Evolutionary conservation across 1,140 invertebrate species (phyloP).

Genomic region (Orchesella cincta): DNA sequence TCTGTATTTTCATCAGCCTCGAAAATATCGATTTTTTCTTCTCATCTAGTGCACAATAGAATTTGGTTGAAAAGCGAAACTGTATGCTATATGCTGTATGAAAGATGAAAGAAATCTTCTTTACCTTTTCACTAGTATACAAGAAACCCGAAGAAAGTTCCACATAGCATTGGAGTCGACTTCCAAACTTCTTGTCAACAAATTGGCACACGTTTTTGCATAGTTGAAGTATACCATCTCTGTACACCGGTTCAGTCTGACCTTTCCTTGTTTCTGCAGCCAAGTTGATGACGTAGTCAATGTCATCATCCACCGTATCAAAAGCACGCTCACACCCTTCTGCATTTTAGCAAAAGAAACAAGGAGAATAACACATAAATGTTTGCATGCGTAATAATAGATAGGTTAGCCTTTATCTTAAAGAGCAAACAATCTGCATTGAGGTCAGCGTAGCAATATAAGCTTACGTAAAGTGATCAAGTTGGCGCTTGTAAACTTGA

Average conservation of each 20-base stretch:
- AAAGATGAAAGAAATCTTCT: not conserved
- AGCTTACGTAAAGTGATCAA: slow-evolving; percentile 81
- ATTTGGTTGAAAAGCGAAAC: not conserved
- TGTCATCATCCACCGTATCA: slow-evolving; percentile 62
- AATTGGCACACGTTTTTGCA: slow-evolving; percentile 72
- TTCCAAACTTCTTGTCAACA: slow-evolving; percentile 56
- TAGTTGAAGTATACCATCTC: slow-evolving; percentile 82
- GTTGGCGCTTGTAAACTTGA: slow-evolving; percentile 89
- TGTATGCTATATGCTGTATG: not conserved
- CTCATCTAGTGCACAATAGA: not conserved
- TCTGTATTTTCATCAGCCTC: no score
- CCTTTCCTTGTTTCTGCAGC: slow-evolving; percentile 85
- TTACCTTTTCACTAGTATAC: slow-evolving; percentile 76
- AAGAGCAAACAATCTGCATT: not conserved
- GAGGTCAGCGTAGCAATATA: not conserved
- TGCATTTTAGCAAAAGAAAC: no score
- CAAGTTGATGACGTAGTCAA: slow-evolving; percentile 83
- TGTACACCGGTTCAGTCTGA: slow-evolving; percentile 83
- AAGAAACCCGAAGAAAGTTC: slow-evolving; percentile 84
- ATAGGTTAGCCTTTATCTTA: no score
- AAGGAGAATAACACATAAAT: no score
- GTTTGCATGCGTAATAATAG: no score
- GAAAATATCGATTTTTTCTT: not conserved
- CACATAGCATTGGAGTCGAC: slow-evolving; percentile 66
- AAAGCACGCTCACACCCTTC: slow-evolving; percentile 77